A percentile compares a stretch with the other conserved stretches of the same genome.
These are phyloP conservation scores for Nannoperca australis DNA, from an alignment of 2,797 vertebrate genomes.

Conservation along the genomic window DNA sequence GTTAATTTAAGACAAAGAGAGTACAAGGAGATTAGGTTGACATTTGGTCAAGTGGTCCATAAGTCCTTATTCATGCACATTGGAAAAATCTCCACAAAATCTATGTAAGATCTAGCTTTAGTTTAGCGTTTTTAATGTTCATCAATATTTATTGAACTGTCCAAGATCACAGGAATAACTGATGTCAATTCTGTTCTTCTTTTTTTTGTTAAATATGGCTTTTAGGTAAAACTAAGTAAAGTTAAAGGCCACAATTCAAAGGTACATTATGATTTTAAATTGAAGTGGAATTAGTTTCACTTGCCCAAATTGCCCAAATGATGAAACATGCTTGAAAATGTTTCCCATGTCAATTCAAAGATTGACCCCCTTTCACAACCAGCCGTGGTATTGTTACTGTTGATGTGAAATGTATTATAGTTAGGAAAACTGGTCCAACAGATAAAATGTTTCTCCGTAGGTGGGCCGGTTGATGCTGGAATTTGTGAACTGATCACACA, in stretches of 20 bases:
- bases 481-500: neutral
- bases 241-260: neutral
- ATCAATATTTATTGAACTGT: neutral
- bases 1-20: slow-evolving; percentile 5
- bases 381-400: neutral
- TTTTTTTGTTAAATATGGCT: neutral
- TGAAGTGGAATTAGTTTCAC: slow-evolving; percentile 1
- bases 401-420: neutral
- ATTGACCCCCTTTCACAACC: neutral
- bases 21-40: slow-evolving; percentile 4
- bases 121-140: slow-evolving; percentile 15
- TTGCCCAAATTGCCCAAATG: neutral
- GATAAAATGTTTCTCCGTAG: neutral
- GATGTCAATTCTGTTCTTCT: neutral
- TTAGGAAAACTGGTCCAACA: neutral
- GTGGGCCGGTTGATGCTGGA: neutral
- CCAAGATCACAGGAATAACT: slow-evolving; percentile 27
- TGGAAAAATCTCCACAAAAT: slow-evolving; percentile 3
- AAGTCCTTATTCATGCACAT: neutral
- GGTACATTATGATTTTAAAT: slow-evolving; percentile 18
- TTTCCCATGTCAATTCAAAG: neutral
- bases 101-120: neutral
- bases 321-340: slow-evolving; percentile 16
- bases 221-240: neutral
- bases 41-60: slow-evolving; percentile 16